These are phyloP conservation scores for Aphis craccivora DNA, from an alignment of 1,140 invertebrate species.

Conservation along the genomic window DNA sequence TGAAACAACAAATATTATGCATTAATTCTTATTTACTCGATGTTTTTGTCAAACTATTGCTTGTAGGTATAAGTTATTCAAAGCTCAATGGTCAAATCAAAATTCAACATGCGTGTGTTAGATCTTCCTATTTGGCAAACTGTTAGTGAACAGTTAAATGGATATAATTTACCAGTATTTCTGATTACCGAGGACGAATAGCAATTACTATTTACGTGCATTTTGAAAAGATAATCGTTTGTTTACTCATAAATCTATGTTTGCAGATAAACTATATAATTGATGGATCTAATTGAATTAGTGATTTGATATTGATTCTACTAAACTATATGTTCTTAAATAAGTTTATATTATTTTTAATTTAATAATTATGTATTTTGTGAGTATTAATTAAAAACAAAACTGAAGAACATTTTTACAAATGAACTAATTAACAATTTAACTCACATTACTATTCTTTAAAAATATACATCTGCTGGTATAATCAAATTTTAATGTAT, in stretches of 20 bases:
- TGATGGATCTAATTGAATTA: background rate
- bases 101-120: background rate
- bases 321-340: background rate
- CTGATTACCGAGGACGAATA: background rate
- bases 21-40: background rate
- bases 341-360: too few species aligned
- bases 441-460: too few species aligned
- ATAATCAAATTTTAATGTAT: too few species aligned
- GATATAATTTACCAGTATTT: background rate
- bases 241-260: background rate
- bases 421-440: too few species aligned
- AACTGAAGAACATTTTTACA: too few species aligned
- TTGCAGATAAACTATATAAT: background rate
- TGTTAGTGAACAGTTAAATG: background rate
- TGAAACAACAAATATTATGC: background rate
- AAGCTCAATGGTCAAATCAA: background rate
- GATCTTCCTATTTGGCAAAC: background rate
- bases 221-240: background rate
- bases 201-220: background rate
- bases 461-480: too few species aligned
- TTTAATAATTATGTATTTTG: too few species aligned
- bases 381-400: too few species aligned
- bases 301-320: background rate
- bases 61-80: background rate
- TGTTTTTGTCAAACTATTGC: background rate